Evolutionary conservation across 2,113 vertebrate species (phyloP).

Genomic region (Porphyrio hochstetteri): DNA sequence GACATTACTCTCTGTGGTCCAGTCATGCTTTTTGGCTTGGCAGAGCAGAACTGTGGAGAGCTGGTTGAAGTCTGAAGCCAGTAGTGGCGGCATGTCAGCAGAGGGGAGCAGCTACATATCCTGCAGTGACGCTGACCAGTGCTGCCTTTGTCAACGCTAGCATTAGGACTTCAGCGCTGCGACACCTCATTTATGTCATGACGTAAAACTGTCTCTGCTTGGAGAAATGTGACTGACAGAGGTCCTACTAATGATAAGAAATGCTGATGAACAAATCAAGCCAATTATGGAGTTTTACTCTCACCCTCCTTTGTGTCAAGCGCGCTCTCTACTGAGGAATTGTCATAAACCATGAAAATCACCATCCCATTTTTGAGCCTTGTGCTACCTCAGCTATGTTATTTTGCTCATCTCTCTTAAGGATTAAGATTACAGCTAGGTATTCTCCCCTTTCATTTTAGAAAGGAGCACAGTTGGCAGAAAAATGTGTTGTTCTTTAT

Average conservation of each 20-base stretch:
- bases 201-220: not conserved
- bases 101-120: not conserved
- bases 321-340: not conserved
- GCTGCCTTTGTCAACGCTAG: rapidly evolving
- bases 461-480: not conserved
- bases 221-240: not conserved
- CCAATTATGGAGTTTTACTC: not conserved
- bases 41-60: not conserved
- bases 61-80: not conserved
- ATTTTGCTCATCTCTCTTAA: not conserved
- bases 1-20: not conserved
- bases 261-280: not conserved
- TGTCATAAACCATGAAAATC: not conserved
- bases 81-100: not conserved
- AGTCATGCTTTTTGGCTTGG: not conserved
- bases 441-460: not conserved
- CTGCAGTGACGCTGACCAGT: not conserved
- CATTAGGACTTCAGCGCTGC: not conserved
- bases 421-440: not conserved
- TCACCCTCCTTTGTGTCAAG: not conserved
- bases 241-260: not conserved
- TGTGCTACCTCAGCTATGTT: not conserved
- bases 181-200: not conserved
- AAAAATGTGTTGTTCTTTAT: not conserved
- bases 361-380: not conserved